phyloP scores from a whole-genome alignment of 64 coral and sea anemone genomes.

The Dendronephthya gigantea region DNA sequence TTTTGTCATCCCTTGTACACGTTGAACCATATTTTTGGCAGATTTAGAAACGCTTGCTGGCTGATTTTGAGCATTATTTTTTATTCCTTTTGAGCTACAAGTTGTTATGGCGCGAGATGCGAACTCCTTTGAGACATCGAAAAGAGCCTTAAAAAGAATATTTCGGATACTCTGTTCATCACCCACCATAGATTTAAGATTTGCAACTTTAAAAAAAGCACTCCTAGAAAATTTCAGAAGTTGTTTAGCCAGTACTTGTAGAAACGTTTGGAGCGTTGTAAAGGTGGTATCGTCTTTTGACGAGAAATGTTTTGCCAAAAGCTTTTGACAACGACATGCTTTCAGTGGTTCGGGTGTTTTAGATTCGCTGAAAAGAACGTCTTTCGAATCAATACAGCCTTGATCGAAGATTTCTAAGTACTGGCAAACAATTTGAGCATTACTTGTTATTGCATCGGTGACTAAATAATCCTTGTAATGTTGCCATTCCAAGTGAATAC shows the following conservation, averaged over 20 bases:
- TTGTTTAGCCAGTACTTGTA: background rate
- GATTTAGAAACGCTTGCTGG: background rate
- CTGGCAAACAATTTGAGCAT: constrained; percentile 21
- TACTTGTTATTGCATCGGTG: constrained; percentile 36
- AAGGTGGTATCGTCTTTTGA: background rate
- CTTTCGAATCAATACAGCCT: background rate
- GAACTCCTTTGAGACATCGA: background rate
- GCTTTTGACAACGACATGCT: background rate
- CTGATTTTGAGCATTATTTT: background rate
- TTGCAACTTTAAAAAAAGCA: background rate
- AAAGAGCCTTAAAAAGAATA: background rate
- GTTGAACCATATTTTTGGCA: constrained; percentile 53
- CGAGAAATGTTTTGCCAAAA: background rate
- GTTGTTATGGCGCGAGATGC: background rate
- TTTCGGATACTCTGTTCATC: background rate
- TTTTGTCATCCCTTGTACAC: constrained; percentile 67
- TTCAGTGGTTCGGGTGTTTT: background rate
- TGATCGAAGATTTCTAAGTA: background rate
- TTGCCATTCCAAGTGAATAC: constrained; percentile 27
- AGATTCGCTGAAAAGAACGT: background rate
- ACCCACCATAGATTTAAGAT: background rate
- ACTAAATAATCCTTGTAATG: constrained; percentile 25
- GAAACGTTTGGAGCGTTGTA: background rate
- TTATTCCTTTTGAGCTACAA: background rate
- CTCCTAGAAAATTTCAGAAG: background rate